Conservation (phyloP, 2,113 vertebrate species). For the Potamarius usumacintae region DNA sequence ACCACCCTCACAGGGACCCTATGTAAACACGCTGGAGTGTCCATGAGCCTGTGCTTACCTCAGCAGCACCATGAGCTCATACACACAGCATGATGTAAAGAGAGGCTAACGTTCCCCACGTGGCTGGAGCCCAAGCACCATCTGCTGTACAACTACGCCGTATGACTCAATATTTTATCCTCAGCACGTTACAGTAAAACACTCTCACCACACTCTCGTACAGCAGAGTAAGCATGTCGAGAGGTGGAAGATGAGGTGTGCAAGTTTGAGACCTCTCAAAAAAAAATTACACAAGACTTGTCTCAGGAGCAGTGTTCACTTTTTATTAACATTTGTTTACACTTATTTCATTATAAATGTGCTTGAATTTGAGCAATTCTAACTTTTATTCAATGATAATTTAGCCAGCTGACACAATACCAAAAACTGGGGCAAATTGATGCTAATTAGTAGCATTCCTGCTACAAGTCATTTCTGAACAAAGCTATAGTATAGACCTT, state of each 20-base stretch:
- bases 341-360: neutral
- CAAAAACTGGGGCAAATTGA: neutral
- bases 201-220: neutral
- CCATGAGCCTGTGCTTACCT: constrained; percentile 63
- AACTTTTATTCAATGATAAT: neutral
- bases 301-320: neutral
- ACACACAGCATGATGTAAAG: constrained; percentile 51
- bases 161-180: neutral
- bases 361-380: neutral
- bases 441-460: neutral
- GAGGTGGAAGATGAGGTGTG: neutral
- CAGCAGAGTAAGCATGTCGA: neutral
- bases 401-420: too few relatives aligned
- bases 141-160: neutral
- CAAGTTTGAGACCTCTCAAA: neutral
- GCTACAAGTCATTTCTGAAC: neutral
- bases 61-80: constrained; percentile 69
- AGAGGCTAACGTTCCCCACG: constrained; percentile 38
- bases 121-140: constrained; percentile 56
- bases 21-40: constrained; percentile 58
- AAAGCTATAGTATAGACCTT: too few relatives aligned
- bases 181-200: neutral
- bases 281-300: neutral
- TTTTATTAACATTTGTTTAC: neutral
- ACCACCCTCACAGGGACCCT: constrained; percentile 53